These are phyloP conservation scores for Tamias sibiricus DNA, from an alignment of 2,113 vertebrate genomes.

Conservation along the genomic window DNA sequence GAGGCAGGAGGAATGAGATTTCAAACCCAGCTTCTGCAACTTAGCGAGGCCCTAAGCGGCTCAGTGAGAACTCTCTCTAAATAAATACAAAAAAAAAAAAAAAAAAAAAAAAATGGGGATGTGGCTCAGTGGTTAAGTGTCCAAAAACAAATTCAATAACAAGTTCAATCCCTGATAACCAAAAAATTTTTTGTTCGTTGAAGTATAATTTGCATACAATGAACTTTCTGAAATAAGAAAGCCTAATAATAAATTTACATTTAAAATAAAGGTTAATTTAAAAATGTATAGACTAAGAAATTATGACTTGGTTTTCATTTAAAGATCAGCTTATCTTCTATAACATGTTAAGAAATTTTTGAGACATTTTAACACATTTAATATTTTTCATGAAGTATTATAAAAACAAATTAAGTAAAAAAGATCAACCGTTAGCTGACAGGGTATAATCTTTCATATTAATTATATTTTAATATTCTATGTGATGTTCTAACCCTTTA, in stretches of 20 bases:
- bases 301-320: neutral
- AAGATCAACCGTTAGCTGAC: constrained; percentile 31
- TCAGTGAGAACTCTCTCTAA: too few relatives aligned
- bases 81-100: too few relatives aligned
- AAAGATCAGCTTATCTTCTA: constrained; percentile 14
- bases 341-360: neutral
- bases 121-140: too few relatives aligned
- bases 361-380: constrained; percentile 47
- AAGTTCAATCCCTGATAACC: too few relatives aligned
- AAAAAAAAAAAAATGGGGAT: too few relatives aligned
- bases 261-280: constrained; percentile 35
- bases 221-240: too few relatives aligned
- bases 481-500: constrained; percentile 41
- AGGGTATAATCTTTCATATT: constrained; percentile 30
- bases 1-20: too few relatives aligned
- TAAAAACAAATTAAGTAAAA: constrained; percentile 61
- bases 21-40: too few relatives aligned
- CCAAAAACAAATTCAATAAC: too few relatives aligned
- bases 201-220: too few relatives aligned
- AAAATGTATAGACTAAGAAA: constrained; percentile 27
- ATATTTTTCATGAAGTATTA: constrained; percentile 34
- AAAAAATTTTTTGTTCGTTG: too few relatives aligned
- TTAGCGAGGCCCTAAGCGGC: too few relatives aligned
- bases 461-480: constrained; percentile 45
- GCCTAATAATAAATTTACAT: neutral